Conservation (phyloP, 2,888 invertebrate species). For the Polymixis flavicincta region DNA sequence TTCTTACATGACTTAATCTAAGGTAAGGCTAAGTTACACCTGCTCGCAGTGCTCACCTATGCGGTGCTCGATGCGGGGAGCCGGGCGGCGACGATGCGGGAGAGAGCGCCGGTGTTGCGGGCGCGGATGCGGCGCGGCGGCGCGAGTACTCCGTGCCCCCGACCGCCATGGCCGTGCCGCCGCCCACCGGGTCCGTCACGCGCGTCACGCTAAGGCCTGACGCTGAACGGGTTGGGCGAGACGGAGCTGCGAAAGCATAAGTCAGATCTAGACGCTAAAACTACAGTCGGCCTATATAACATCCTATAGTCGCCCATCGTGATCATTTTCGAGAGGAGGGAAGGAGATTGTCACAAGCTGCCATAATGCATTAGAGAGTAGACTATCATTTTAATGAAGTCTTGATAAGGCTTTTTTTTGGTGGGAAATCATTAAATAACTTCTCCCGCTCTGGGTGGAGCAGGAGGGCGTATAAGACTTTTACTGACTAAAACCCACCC, state of each 20-base stretch:
- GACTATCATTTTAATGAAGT: neutral
- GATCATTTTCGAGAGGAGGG: neutral
- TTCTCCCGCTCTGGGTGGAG: too few species aligned
- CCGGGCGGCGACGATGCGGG: constrained; percentile 94
- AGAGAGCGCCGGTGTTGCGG: constrained; percentile 93
- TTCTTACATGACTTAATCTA: constrained; percentile 27
- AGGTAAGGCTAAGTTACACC: constrained; percentile 21
- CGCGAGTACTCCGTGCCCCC: constrained; percentile 90
- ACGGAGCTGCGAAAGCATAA: constrained; percentile 88
- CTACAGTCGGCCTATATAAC: neutral
- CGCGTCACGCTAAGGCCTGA: constrained; percentile 93
- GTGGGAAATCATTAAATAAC: too few species aligned
- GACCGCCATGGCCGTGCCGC: constrained; percentile 91
- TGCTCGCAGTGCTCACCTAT: constrained; percentile 74
- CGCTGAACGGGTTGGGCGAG: constrained; percentile 93
- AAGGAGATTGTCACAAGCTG: neutral
- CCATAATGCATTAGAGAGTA: neutral
- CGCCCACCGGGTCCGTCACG: constrained; percentile 90
- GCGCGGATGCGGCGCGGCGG: constrained; percentile 93
- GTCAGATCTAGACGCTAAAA: neutral
- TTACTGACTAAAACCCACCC: too few species aligned
- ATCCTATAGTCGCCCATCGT: neutral
- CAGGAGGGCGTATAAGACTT: too few species aligned
- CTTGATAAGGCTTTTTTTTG: neutral
- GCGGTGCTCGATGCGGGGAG: constrained; percentile 87